phyloP scores from a whole-genome alignment of 2,797 vertebrate genomes.

The Muscicapa comitata region DNA sequence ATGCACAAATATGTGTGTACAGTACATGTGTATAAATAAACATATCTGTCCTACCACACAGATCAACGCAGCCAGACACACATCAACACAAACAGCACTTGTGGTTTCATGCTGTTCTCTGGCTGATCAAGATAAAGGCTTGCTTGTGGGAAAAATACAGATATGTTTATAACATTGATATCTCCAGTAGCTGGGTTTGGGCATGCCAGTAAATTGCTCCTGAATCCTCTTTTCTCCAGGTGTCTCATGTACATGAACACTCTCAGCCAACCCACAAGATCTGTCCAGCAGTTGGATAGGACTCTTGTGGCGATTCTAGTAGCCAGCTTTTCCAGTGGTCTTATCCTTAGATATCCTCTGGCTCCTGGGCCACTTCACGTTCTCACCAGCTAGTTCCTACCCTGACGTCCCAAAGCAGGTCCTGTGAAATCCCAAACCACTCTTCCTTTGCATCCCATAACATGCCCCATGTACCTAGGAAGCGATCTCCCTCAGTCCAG shows the following conservation, averaged over 20 bases:
- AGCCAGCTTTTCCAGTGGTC: not conserved
- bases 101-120: not conserved
- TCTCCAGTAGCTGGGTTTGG: not conserved
- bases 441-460: not conserved
- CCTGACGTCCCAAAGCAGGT: not conserved
- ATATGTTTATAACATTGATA: not conserved
- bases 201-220: not conserved
- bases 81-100: not conserved
- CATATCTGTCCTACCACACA: not conserved
- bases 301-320: not conserved
- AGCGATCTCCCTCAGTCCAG: not conserved
- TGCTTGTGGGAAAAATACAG: not conserved
- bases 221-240: not conserved
- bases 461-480: accelerated
- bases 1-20: accelerated
- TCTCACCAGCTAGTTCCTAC: not conserved
- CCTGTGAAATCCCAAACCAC: not conserved
- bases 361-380: not conserved
- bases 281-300: not conserved
- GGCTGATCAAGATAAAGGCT: not conserved
- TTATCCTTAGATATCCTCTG: not conserved
- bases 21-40: not conserved
- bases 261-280: not conserved
- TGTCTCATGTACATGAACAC: not conserved
- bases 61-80: not conserved